Base-by-base conservation (phyloP, 2,113 vertebrate species). In the Corythaeola cristata region DNA sequence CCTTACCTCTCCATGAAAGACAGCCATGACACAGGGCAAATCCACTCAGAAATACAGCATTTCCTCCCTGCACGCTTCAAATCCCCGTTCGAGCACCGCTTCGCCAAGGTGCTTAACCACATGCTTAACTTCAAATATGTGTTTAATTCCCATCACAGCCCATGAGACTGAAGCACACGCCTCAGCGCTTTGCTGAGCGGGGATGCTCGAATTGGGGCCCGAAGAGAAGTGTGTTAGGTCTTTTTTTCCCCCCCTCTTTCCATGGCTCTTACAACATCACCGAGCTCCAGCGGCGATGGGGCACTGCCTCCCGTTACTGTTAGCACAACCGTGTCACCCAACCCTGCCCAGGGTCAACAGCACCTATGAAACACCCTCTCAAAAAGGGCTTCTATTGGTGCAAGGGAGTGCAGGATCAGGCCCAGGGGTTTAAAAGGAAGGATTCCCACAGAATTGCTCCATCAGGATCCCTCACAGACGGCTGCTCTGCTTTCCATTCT, bases 281-380 rank as follows among this genome's bases (percentile, higher is more conserved):
- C 1, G 2, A 91, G 69, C 53, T 28, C 32, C 62, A 68, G 76
- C 0, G 0, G 22, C 0, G 15, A 64, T 1, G 10, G 30, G 56
- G 3, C 49, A 22, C 27, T 12, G 3, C 9, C 28, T 76, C 26
- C 9, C 14, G 28, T 6, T 26, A 35, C 12, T 41, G 4, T 6
- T 20, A 59, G 5, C 78, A 39, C 44, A 64, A 0, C 22, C 4
- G 1, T 5, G 4, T 7, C 83, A 27, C 64, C 47, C 12, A 32
- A 8, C 4, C 12, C 32, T 55, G 28, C 76, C 41, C 73, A 56
- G 84, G 71, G 93, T 33, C 5, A 3, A 55, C 8, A 78, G 84
- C 71, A 60, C 19, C 62, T 7, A 9, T 1, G 9, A 33, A 3
- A 21, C 35, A 14, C 26, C 26, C 12, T 12, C 58, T 47, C 47